Conservation (phyloP, 2,888 invertebrate genomes). For the Dascillus cervinus region DNA sequence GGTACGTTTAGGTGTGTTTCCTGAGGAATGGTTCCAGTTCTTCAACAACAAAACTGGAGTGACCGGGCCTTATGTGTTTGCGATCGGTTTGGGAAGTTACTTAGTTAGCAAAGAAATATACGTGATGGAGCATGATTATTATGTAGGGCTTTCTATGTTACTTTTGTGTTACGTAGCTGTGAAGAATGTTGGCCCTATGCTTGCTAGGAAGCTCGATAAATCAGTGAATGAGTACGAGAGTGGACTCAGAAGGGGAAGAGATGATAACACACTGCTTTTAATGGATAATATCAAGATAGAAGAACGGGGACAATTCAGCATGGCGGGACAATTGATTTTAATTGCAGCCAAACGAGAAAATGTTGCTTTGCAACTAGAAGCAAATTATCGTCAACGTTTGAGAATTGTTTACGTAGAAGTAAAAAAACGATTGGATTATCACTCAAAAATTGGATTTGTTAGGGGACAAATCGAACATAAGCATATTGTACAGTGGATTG, state of each 20-base stretch:
- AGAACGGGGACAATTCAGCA: constrained; percentile 69
- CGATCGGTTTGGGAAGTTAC: no score
- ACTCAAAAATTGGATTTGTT: constrained; percentile 39
- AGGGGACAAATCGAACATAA: constrained; percentile 82
- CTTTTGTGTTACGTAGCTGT: constrained; percentile 55
- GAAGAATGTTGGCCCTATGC: constrained; percentile 65
- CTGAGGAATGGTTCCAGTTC: constrained; percentile 92
- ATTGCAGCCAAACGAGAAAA: constrained; percentile 87
- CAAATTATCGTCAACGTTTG: constrained; percentile 68
- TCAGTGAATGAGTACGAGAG: constrained; percentile 60
- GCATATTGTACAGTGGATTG: constrained; percentile 92
- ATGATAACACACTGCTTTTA: constrained; percentile 43
- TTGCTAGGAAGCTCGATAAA: constrained; percentile 62
- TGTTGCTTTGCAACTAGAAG: constrained; percentile 86
- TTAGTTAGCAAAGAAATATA: constrained; percentile 97
- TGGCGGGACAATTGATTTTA: constrained; percentile 70
- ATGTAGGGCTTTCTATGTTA: constrained; percentile 66
- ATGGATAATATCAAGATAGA: constrained; percentile 55
- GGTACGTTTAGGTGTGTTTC: no score
- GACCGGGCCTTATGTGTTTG: no score
- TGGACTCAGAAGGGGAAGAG: constrained; percentile 51
- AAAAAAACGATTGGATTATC: constrained; percentile 85
- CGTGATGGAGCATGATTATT: constrained; percentile 90
- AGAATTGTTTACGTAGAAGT: constrained; percentile 55
- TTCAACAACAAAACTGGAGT: constrained; percentile 94